These are phyloP conservation scores for Coreoperca whiteheadi DNA, from an alignment of 2,113 vertebrate species.

Conservation along the genomic window DNA sequence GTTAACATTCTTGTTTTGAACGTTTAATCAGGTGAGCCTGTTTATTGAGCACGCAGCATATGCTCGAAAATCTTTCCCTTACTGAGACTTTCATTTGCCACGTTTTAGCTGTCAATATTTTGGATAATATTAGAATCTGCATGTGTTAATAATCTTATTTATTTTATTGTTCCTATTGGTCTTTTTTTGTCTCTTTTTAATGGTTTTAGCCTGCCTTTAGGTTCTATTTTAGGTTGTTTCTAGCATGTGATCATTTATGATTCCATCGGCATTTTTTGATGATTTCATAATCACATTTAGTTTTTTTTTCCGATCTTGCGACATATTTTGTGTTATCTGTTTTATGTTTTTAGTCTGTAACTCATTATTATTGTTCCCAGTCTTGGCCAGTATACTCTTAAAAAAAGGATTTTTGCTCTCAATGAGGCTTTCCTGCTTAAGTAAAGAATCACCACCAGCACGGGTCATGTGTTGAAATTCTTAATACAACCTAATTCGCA, in stretches of 20 bases:
- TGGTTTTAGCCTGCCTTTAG: not conserved
- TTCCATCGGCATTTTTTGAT: not conserved
- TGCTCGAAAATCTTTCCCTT: constrained; percentile 13
- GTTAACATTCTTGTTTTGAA: constrained; percentile 52
- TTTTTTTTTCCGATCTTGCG: not conserved
- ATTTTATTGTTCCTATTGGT: not conserved
- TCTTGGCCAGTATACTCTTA: not conserved
- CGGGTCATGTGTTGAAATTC: not conserved
- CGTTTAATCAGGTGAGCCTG: constrained; percentile 28
- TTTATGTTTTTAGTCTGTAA: not conserved
- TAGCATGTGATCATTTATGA: not conserved
- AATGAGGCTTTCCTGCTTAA: not conserved
- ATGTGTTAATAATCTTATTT: not conserved
- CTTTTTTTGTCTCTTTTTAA: not conserved
- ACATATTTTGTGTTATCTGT: not conserved
- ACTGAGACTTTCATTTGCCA: not conserved
- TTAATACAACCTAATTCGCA: not conserved
- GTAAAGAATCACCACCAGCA: not conserved
- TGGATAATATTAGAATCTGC: not conserved
- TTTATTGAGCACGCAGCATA: constrained; percentile 31
- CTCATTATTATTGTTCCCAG: not conserved
- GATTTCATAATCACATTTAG: not conserved
- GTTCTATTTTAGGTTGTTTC: not conserved
- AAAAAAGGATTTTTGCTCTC: not conserved
- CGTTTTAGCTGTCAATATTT: not conserved